phyloP scores from a whole-genome alignment of 2,113 vertebrate genomes.

The Podarcis cretensis region DNA sequence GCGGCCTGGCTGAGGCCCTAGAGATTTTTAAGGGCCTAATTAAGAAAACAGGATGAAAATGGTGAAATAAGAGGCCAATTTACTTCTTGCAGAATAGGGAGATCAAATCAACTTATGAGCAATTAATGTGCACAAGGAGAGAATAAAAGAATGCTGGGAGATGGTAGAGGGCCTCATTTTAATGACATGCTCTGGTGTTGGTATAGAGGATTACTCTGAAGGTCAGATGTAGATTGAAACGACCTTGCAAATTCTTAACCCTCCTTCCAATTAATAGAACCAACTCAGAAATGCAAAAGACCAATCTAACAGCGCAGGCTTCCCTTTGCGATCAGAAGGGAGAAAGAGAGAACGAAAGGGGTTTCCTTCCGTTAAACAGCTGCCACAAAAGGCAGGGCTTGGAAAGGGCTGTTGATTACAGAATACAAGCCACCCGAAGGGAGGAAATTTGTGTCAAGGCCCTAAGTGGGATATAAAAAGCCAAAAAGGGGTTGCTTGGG shows the following conservation, averaged over 20 bases:
- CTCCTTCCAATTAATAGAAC: slow-evolving; percentile 77
- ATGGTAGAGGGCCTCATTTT: slow-evolving; percentile 76
- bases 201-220: slow-evolving; percentile 81
- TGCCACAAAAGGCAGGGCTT: slow-evolving; percentile 19
- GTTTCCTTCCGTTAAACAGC: slow-evolving; percentile 47
- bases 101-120: slow-evolving; percentile 83
- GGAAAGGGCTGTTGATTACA: slow-evolving; percentile 60
- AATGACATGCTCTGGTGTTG: slow-evolving; percentile 69
- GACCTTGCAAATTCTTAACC: slow-evolving; percentile 80
- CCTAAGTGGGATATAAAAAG: slow-evolving; percentile 8
- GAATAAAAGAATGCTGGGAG: slow-evolving; percentile 73
- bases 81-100: slow-evolving; percentile 77
- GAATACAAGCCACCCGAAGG: slow-evolving; percentile 20
- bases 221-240: slow-evolving; percentile 76
- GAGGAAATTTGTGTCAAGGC: neutral
- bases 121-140: slow-evolving; percentile 78
- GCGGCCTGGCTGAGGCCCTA: slow-evolving; percentile 69
- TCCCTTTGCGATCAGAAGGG: slow-evolving; percentile 52
- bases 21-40: slow-evolving; percentile 79
- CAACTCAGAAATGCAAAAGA: slow-evolving; percentile 75
- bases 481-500: neutral
- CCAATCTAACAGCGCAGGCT: slow-evolving; percentile 48
- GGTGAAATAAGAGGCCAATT: slow-evolving; percentile 85
- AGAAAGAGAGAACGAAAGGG: slow-evolving; percentile 58
- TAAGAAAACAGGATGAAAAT: slow-evolving; percentile 83